Evolutionary conservation across 1,140 invertebrate genomes (phyloP), one percentile per base, ranked within the genome.

Genomic region (Melipona quadrifasciata): DNA sequence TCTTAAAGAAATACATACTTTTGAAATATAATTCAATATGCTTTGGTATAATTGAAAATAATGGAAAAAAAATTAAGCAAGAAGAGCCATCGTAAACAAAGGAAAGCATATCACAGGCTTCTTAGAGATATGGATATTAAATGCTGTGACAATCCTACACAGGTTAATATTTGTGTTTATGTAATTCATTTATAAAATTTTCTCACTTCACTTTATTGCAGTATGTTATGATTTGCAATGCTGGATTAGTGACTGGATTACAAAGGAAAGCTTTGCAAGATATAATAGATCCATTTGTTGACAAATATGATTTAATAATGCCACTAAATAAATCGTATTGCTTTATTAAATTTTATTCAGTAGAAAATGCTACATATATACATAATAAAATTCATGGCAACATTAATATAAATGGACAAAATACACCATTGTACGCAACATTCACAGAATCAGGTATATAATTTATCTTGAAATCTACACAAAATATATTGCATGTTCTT

Each of bases 311-410:
- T 27, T 77, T 98, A 61, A 90, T 96, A 31, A 96, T 98, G 96
- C 87, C 97, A 76, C 95, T 96, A 24, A 95, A 95, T 75, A 98
- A 98, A 95, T 97, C 97, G 0, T 98, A 97, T 91, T 96, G 96
- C 75, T 98, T 98, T 94, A 88, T 98, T 3, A 93, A 94, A 72
- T 98, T 96, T 91, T 71, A 89, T 16, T 91, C 93, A 3, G 31
- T 94, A 6, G 84, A 94, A 21, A 94, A 95, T 86, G 95, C 97
- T 11, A 82, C 89, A 70, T 87, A 89, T 57, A 95, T 96, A 21
- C 96, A 95, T 85, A 80, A 94, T 16, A 92, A 93, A 70, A 94
- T 96, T 83, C 95, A 97, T 93, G 96, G 96, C 31, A 90, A 90
- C 58, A 84, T 94, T 14, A 93, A 94, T 64, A 92, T 96, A 87